Evolutionary conservation across 2,888 invertebrate genomes (phyloP).

Genomic region (Onchidella celtica): DNA sequence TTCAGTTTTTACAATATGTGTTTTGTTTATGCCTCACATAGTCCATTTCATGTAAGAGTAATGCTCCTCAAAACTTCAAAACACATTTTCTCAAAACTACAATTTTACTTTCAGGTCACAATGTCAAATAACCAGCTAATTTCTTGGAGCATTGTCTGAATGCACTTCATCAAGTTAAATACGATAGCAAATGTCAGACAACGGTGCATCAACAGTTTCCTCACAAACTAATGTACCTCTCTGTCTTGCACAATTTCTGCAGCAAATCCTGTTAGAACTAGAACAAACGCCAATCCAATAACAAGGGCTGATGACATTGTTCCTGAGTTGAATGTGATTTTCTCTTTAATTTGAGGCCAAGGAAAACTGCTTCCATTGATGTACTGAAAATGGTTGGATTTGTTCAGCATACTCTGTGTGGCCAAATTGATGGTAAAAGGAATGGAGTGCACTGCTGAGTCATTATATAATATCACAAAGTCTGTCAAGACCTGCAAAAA

Average conservation of each 20-base stretch:
- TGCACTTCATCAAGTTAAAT: too few relatives aligned
- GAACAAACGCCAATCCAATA: constrained; percentile 90
- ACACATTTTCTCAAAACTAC: too few relatives aligned
- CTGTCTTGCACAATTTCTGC: constrained; percentile 91
- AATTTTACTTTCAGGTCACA: too few relatives aligned
- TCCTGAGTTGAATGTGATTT: constrained; percentile 84
- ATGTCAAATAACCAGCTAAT: too few relatives aligned
- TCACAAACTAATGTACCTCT: too few relatives aligned
- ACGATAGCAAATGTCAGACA: too few relatives aligned
- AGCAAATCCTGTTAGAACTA: constrained; percentile 89
- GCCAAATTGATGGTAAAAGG: constrained; percentile 82
- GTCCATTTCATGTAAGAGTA: too few relatives aligned
- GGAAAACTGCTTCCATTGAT: constrained; percentile 60
- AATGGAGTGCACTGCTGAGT: constrained; percentile 89
- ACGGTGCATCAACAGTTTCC: too few relatives aligned
- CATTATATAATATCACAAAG: constrained; percentile 82
- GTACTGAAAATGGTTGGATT: neutral
- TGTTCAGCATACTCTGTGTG: constrained; percentile 61
- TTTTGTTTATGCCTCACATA: too few relatives aligned
- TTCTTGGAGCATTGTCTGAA: too few relatives aligned
- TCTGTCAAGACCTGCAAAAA: constrained; percentile 25
- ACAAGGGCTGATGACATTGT: constrained; percentile 88
- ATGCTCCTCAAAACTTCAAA: too few relatives aligned
- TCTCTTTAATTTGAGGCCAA: constrained; percentile 57
- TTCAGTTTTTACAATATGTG: too few relatives aligned